Conservation (phyloP, 1,140 invertebrate genomes). For the Asbolus verrucosus region DNA sequence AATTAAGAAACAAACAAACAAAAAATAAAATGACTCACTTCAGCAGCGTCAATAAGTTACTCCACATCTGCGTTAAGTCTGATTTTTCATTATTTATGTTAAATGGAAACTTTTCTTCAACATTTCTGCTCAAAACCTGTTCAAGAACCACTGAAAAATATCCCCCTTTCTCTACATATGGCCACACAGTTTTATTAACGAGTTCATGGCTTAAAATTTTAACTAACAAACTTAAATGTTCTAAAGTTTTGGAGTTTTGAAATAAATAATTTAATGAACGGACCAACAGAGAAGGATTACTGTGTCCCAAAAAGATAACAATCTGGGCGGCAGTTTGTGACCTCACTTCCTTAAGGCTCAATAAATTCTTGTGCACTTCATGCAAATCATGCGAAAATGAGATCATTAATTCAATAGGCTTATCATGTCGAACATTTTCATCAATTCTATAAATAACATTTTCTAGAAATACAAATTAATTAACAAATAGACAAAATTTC, state of each 20-base stretch:
- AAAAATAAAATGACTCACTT: no score
- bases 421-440: constrained; percentile 66
- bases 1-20: no score
- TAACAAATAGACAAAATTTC: constrained; percentile 14
- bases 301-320: constrained; percentile 68
- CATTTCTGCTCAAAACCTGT: constrained; percentile 61
- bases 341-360: constrained; percentile 61
- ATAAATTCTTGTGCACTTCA: constrained; percentile 58
- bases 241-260: constrained; percentile 67
- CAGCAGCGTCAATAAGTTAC: constrained; percentile 67
- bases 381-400: constrained; percentile 58
- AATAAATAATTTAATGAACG: constrained; percentile 69
- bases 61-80: constrained; percentile 63
- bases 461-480: constrained; percentile 49
- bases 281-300: constrained; percentile 68
- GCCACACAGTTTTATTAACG: constrained; percentile 58
- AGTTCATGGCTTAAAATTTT: constrained; percentile 66
- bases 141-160: constrained; percentile 69
- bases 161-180: constrained; percentile 65
- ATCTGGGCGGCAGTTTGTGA: constrained; percentile 68
- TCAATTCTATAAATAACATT: constrained; percentile 70
- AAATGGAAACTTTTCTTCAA: constrained; percentile 56
- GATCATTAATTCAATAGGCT: constrained; percentile 56
- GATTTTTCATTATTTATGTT: constrained; percentile 51
- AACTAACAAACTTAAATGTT: constrained; percentile 69